Evolutionary conservation across 2,113 vertebrate genomes (phyloP).

Genomic region (Nettapus auritus): DNA sequence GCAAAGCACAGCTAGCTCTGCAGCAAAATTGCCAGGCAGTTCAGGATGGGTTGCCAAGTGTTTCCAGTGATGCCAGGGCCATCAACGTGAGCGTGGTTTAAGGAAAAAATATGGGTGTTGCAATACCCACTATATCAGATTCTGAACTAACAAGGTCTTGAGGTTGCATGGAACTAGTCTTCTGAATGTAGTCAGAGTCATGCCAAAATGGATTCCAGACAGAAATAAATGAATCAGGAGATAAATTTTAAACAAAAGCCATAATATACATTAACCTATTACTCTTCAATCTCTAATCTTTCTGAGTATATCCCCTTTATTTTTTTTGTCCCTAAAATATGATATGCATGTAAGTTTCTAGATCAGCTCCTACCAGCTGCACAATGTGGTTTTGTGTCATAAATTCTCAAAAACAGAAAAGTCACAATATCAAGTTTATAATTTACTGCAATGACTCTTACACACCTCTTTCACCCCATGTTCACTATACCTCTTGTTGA

Average conservation of each 20-base stretch:
- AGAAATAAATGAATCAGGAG: not conserved
- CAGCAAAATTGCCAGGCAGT: not conserved
- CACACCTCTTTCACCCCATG: rapidly evolving
- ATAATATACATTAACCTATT: not conserved
- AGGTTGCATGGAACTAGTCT: not conserved
- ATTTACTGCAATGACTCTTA: not conserved
- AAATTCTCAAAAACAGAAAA: not conserved
- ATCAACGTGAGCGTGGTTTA: not conserved
- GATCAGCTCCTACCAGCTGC: not conserved
- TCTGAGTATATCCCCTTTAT: not conserved
- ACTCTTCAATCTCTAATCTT: not conserved
- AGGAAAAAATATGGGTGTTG: not conserved
- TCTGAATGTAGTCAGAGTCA: not conserved
- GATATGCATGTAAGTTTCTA: not conserved
- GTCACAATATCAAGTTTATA: not conserved
- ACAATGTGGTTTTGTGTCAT: not conserved
- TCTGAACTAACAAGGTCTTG: not conserved
- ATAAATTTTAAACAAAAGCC: not conserved
- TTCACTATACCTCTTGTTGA: not conserved
- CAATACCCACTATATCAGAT: not conserved
- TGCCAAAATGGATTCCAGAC: not conserved
- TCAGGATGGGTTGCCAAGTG: not conserved
- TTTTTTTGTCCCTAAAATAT: not conserved
- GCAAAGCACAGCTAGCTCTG: not conserved
- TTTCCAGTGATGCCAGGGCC: not conserved